phyloP scores from a whole-genome alignment of 2,797 vertebrate genomes.

The Pyrocephalus nanus region DNA sequence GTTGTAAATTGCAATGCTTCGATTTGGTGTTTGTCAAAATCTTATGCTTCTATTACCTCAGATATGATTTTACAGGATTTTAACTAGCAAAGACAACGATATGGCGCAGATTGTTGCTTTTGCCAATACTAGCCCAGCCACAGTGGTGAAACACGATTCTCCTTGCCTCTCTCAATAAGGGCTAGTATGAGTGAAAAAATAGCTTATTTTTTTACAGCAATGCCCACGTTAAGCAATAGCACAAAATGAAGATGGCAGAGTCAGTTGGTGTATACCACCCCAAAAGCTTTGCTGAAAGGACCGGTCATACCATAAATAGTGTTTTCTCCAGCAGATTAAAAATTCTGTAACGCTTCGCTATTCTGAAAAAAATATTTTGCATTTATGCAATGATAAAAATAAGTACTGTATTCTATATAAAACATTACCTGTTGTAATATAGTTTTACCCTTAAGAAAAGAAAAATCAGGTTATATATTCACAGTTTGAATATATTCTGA shows the following conservation, averaged over 20 bases:
- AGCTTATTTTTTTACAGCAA: background rate
- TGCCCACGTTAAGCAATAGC: background rate
- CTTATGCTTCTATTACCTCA: slow-evolving; percentile 8
- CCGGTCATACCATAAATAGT: slow-evolving; percentile 24
- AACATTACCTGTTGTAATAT: slow-evolving; percentile 60
- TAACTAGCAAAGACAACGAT: slow-evolving; percentile 34
- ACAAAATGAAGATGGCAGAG: slow-evolving; percentile 25
- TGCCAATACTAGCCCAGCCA: slow-evolving; percentile 30
- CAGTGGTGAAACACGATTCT: background rate
- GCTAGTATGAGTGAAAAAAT: slow-evolving; percentile 8
- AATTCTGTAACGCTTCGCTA: slow-evolving; percentile 52
- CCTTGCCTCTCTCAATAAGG: background rate
- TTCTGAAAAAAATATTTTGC: slow-evolving; percentile 63
- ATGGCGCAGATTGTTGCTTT: slow-evolving; percentile 1
- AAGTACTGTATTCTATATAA: slow-evolving; percentile 63
- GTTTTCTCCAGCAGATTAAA: slow-evolving; percentile 53
- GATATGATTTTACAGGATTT: slow-evolving; percentile 24
- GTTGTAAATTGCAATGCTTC: slow-evolving; percentile 29
- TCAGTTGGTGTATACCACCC: background rate
- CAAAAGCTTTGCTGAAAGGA: slow-evolving; percentile 53
- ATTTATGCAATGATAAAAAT: slow-evolving; percentile 69
- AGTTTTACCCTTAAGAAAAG: slow-evolving; percentile 58
- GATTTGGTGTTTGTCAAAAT: slow-evolving; percentile 62
- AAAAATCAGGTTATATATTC: slow-evolving; percentile 65
- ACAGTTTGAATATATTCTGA: slow-evolving; percentile 66